phyloP scores from a whole-genome alignment of 53 echinoderm and acorn worm species.

The Pentamera pediparva region DNA sequence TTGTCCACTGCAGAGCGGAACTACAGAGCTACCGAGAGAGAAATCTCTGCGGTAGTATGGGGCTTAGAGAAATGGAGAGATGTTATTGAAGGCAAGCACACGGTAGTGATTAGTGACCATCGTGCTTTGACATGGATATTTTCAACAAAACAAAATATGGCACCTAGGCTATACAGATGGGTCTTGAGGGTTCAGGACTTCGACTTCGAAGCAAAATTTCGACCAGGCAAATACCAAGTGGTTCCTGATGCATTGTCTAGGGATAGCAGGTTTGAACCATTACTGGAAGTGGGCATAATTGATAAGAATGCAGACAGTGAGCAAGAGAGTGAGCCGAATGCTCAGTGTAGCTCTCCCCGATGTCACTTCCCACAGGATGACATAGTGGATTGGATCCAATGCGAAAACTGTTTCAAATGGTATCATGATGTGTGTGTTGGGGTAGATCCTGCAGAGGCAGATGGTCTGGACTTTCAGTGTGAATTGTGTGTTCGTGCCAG shows the following conservation, averaged over 20 bases:
- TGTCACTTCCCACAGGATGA: slow-evolving; percentile 36
- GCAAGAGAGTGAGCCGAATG: not conserved
- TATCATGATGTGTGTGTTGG: slow-evolving; percentile 37
- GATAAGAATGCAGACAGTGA: not conserved
- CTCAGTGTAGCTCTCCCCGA: slow-evolving; percentile 8
- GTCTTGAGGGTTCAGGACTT: slow-evolving; percentile 43
- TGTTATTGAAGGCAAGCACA: slow-evolving; percentile 6
- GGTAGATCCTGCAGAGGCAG: not conserved
- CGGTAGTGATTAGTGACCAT: slow-evolving; percentile 35
- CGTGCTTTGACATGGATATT: slow-evolving; percentile 48
- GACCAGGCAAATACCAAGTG: slow-evolving; percentile 17
- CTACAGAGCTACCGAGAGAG: slow-evolving; percentile 38
- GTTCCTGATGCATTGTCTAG: slow-evolving; percentile 32
- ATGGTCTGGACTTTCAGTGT: not conserved
- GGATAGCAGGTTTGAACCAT: slow-evolving; percentile 18
- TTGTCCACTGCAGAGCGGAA: slow-evolving; percentile 39
- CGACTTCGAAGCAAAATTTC: slow-evolving; percentile 18
- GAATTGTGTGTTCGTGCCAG: not conserved
- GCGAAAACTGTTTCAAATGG: slow-evolving; percentile 38
- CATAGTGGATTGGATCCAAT: slow-evolving; percentile 40
- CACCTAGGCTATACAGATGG: slow-evolving; percentile 40
- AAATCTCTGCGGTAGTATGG: slow-evolving; percentile 35
- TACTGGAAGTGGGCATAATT: slow-evolving; percentile 2
- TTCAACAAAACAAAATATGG: slow-evolving; percentile 21
- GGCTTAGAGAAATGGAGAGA: slow-evolving; percentile 42